A percentile compares a stretch with the other conserved stretches of the same genome.
phyloP scores from a whole-genome alignment of 1,140 invertebrate genomes.

The Ptiloglossa arizonensis region DNA sequence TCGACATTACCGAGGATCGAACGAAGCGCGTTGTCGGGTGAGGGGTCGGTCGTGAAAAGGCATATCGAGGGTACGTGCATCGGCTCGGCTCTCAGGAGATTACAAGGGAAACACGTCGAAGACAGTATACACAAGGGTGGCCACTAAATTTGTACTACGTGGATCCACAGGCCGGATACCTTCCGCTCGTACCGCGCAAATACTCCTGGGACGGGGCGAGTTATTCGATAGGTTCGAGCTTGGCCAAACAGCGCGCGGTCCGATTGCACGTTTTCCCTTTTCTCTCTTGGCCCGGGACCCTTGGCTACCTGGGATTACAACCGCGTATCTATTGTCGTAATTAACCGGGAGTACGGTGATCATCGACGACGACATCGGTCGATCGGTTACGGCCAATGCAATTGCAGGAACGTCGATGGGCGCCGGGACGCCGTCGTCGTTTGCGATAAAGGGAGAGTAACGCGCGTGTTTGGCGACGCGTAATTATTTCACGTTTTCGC shows the following conservation, averaged over 20 bases:
- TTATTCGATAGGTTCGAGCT: constrained; percentile 53
- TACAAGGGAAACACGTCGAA: constrained; percentile 59
- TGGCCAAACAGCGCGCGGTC: constrained; percentile 47
- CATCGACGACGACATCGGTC: not conserved
- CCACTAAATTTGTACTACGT: constrained; percentile 50
- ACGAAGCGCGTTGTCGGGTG: constrained; percentile 16
- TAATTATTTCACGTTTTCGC: constrained; percentile 62
- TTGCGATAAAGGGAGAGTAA: constrained; percentile 54
- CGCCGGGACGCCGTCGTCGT: not conserved
- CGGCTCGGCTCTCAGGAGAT: constrained; percentile 48
- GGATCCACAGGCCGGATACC: constrained; percentile 35
- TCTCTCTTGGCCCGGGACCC: not conserved
- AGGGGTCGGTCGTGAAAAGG: constrained; percentile 31
- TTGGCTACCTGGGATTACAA: not conserved
- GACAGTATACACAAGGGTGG: constrained; percentile 47
- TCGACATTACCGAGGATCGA: not conserved
- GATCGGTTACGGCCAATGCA: too few species aligned
- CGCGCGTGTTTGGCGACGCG: constrained; percentile 54
- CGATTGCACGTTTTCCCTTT: constrained; percentile 38
- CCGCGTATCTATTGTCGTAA: constrained; percentile 27
- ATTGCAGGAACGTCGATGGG: not conserved
- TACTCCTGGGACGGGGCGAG: constrained; percentile 41
- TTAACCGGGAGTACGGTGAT: constrained; percentile 23
- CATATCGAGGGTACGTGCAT: constrained; percentile 51
- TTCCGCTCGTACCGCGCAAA: constrained; percentile 23